These are phyloP conservation scores for Auanema sp. DNA, from an alignment of 2,888 invertebrate species.

Conservation along the genomic window DNA sequence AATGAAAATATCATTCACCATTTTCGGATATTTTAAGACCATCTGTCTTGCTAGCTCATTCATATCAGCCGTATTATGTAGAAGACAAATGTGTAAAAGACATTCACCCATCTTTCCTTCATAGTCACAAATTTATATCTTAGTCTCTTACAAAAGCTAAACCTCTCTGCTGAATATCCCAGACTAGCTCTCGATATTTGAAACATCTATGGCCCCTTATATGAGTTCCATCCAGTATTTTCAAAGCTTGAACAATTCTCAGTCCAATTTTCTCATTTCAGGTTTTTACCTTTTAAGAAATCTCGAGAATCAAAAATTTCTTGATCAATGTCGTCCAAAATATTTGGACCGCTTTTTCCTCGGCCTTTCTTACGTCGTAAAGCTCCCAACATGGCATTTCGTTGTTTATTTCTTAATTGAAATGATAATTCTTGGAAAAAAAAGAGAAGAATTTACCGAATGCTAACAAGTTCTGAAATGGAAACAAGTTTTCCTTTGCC, in stretches of 20 bases:
- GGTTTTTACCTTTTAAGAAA: constrained; percentile 47
- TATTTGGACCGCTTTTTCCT: constrained; percentile 62
- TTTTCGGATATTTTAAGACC: constrained; percentile 86
- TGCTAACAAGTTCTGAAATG: constrained; percentile 81
- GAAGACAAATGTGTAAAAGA: constrained; percentile 85
- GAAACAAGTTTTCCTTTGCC: constrained; percentile 88
- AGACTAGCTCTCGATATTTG: constrained; percentile 70
- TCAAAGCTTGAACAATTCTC: constrained; percentile 51
- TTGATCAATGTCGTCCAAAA: constrained; percentile 61
- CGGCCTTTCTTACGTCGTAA: constrained; percentile 53
- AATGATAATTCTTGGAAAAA: not conserved
- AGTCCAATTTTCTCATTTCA: not conserved
- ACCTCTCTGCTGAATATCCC: constrained; percentile 60
- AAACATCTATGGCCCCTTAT: constrained; percentile 32
- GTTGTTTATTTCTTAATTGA: constrained; percentile 74
- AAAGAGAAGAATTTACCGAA: constrained; percentile 67
- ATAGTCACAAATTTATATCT: not conserved
- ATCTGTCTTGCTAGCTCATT: constrained; percentile 90
- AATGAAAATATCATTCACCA: constrained; percentile 93
- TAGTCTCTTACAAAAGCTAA: not conserved
- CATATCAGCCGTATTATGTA: constrained; percentile 86
- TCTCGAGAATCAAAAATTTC: constrained; percentile 48
- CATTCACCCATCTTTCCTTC: constrained; percentile 91
- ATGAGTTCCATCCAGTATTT: constrained; percentile 60
- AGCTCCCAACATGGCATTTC: constrained; percentile 65